These are phyloP conservation scores for Torymus aiolomorphi DNA, from an alignment of 2,888 invertebrate genomes.

Conservation along the genomic window DNA sequence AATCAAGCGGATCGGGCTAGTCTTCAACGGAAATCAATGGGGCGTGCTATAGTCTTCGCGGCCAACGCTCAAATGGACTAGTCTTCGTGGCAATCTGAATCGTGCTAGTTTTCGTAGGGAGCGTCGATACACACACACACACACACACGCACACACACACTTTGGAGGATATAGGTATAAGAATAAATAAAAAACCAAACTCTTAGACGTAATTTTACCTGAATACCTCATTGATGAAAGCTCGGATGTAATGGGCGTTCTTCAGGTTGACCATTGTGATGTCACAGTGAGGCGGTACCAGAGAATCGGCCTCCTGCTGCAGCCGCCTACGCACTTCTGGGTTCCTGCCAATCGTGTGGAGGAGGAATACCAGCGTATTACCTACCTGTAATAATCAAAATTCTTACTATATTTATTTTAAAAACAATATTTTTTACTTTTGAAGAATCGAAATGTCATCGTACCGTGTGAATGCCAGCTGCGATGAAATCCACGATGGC, in stretches of 20 bases:
- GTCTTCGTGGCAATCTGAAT: no score
- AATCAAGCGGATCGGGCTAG: no score
- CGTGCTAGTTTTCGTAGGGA: no score
- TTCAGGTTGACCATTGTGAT: conserved; percentile 80
- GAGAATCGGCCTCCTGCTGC: conserved; percentile 79
- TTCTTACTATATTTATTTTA: no score
- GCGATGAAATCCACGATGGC: conserved; percentile 91
- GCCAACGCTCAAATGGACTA: no score
- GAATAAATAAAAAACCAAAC: conserved; percentile 1
- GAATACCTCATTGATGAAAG: conserved; percentile 87
- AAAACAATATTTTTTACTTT: no score
- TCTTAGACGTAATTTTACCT: conserved; percentile 70
- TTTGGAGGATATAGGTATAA: no score
- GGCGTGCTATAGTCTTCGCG: no score
- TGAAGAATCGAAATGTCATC: no score
- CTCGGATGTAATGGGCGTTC: conserved; percentile 85
- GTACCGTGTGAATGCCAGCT: conserved; percentile 90
- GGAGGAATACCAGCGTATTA: conserved; percentile 87
- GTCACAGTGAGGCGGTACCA: conserved; percentile 78
- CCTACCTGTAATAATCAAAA: conserved; percentile 78
- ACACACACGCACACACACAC: no score
- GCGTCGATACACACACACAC: no score
- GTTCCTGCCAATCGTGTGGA: conserved; percentile 85
- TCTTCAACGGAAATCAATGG: no score
- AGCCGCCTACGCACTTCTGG: conserved; percentile 82